phyloP scores from a whole-genome alignment of 2,888 invertebrate genomes.

The Ceriagrion tenellum region DNA sequence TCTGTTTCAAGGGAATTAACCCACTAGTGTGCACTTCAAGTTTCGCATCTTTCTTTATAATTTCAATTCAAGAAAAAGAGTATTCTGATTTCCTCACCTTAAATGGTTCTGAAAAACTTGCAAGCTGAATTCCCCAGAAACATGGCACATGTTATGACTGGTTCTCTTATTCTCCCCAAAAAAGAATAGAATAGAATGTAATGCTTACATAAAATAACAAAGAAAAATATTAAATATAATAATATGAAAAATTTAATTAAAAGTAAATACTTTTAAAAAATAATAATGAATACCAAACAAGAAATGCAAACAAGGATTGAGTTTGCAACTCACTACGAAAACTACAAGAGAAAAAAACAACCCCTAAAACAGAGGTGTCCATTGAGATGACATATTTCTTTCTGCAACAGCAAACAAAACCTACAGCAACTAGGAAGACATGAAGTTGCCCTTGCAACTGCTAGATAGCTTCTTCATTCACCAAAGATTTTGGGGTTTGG shows the following conservation, averaged over 20 bases:
- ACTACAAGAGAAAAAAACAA: slow-evolving; percentile 53
- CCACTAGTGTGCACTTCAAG: slow-evolving; percentile 48
- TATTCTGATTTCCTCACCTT: slow-evolving; percentile 48
- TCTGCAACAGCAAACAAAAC: slow-evolving; percentile 66
- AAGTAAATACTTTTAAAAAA: slow-evolving; percentile 68
- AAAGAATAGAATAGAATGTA: slow-evolving; percentile 65
- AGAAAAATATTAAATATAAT: slow-evolving; percentile 68
- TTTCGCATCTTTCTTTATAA: not conserved
- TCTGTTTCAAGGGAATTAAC: slow-evolving; percentile 7
- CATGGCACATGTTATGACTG: slow-evolving; percentile 52
- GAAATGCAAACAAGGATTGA: slow-evolving; percentile 64
- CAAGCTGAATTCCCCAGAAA: slow-evolving; percentile 17
- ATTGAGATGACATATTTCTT: slow-evolving; percentile 66
- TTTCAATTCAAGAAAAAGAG: slow-evolving; percentile 38
- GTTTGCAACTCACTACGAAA: slow-evolving; percentile 61
- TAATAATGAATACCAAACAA: slow-evolving; percentile 64
- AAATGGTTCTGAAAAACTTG: slow-evolving; percentile 41
- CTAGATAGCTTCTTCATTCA: slow-evolving; percentile 68
- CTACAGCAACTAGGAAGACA: slow-evolving; percentile 73
- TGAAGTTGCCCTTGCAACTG: slow-evolving; percentile 69
- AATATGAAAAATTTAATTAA: slow-evolving; percentile 68
- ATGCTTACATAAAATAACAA: slow-evolving; percentile 67
- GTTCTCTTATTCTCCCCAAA: slow-evolving; percentile 59
- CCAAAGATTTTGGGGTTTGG: slow-evolving; percentile 69
- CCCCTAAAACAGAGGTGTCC: not conserved